Percentiles rank a stretch among this genome's conserved stretches.
These are phyloP conservation scores for Alfaro cultratus DNA, from an alignment of 2,797 vertebrate genomes.

Conservation along the genomic window DNA sequence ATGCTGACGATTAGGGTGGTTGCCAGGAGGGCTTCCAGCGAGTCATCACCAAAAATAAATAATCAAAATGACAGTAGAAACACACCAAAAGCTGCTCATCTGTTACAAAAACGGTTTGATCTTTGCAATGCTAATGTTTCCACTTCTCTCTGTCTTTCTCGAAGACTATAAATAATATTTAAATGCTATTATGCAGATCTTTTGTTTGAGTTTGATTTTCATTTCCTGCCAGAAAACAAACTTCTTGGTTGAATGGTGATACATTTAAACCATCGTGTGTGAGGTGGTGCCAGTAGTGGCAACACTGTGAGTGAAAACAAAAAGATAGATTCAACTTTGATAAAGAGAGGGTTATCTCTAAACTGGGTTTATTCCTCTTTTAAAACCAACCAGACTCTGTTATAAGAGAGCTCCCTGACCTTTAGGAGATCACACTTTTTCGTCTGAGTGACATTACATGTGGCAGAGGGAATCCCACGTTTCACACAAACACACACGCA, in stretches of 20 bases:
- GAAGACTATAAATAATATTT: background rate
- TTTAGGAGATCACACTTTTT: conserved; percentile 7
- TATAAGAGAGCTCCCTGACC: conserved; percentile 3
- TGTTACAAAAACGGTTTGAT: background rate
- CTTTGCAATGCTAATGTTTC: background rate
- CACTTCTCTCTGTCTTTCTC: background rate
- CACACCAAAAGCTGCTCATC: background rate
- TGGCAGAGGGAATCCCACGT: conserved; percentile 45
- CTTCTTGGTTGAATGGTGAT: background rate
- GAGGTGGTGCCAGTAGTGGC: background rate
- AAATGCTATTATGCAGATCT: background rate
- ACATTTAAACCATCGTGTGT: background rate
- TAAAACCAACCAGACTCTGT: background rate
- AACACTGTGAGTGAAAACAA: background rate
- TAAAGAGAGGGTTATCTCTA: background rate
- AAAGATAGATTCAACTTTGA: background rate
- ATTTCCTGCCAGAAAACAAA: background rate
- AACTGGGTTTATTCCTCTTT: background rate
- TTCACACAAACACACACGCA: conserved; percentile 15
- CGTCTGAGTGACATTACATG: conserved; percentile 42
- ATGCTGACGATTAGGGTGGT: background rate
- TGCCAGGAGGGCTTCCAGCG: background rate
- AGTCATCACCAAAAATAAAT: background rate
- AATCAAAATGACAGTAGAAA: background rate
- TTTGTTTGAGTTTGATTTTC: background rate